Percentiles rank a stretch among this genome's conserved stretches.
Evolutionary conservation across 2,113 vertebrate species (phyloP).

Genomic region (Vicugna pacos): DNA sequence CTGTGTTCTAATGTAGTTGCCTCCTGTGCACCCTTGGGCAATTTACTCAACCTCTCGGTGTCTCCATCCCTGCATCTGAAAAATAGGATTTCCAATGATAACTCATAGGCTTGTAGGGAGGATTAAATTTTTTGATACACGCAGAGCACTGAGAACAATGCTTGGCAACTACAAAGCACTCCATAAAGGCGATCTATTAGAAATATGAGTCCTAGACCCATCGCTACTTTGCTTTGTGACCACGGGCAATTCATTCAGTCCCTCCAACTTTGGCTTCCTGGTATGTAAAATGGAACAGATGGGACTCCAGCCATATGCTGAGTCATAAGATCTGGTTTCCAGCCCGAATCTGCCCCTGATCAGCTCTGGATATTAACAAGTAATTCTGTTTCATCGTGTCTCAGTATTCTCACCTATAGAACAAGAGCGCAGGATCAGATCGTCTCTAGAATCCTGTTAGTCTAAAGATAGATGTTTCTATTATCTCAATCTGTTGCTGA

Average conservation of each 20-base stretch:
- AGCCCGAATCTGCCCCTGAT: neutral
- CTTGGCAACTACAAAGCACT: neutral
- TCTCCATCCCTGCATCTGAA: neutral
- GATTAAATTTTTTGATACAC: neutral
- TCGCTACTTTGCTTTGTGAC: rapidly evolving
- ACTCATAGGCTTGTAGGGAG: neutral
- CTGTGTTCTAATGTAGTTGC: neutral
- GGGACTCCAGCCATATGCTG: neutral
- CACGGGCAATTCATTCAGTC: rapidly evolving
- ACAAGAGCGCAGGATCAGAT: neutral
- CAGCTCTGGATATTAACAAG: neutral
- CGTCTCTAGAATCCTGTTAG: neutral
- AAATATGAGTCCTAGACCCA: neutral
- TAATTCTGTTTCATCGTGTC: neutral
- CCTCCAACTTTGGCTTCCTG: neutral
- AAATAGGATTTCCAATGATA: neutral
- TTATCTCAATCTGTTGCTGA: neutral
- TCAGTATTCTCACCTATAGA: neutral
- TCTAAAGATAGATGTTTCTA: neutral
- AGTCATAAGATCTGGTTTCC: neutral
- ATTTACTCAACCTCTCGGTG: neutral
- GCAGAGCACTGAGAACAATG: neutral
- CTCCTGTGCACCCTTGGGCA: neutral
- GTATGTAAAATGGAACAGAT: neutral
- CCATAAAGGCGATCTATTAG: neutral